Evolutionary conservation across 1,140 invertebrate species (phyloP).

Genomic region (Saccostrea echinata): DNA sequence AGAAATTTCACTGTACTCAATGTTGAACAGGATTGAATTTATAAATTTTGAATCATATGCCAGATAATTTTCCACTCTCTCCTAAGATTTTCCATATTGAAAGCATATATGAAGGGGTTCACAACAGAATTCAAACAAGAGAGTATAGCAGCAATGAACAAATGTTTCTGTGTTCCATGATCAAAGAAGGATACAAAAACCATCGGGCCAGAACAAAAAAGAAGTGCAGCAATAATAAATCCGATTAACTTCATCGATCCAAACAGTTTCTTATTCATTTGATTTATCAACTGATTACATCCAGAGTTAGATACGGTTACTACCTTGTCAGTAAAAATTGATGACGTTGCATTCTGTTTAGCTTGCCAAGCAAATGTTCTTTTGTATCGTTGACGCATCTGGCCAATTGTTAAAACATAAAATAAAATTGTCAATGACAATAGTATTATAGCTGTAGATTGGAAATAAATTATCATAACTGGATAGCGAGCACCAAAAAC

Average conservation of each 20-base stretch:
- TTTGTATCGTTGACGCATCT: not conserved
- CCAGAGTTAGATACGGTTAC: not conserved
- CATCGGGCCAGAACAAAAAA: not conserved
- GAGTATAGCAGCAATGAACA: not conserved
- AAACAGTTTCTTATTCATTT: slow-evolving; percentile 11
- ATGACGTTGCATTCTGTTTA: not conserved
- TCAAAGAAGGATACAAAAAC: not conserved
- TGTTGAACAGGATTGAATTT: not conserved
- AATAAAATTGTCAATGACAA: not conserved
- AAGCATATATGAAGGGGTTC: slow-evolving; percentile 1
- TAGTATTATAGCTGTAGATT: not conserved
- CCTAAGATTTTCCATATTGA: not conserved
- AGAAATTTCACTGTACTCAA: no score
- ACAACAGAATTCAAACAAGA: not conserved
- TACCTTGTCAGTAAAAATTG: not conserved
- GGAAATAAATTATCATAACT: not conserved
- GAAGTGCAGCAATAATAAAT: not conserved
- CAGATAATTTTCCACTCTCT: not conserved
- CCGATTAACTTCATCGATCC: slow-evolving; percentile 3
- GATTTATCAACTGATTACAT: not conserved
- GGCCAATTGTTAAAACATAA: not conserved
- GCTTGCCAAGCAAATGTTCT: slow-evolving; percentile 11
- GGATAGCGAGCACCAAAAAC: slow-evolving; percentile 3
- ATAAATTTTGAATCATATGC: not conserved
- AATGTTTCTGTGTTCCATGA: not conserved